These are phyloP conservation scores for Branchinecta lindahli DNA, from an alignment of 1,140 invertebrate genomes.

Conservation along the genomic window DNA sequence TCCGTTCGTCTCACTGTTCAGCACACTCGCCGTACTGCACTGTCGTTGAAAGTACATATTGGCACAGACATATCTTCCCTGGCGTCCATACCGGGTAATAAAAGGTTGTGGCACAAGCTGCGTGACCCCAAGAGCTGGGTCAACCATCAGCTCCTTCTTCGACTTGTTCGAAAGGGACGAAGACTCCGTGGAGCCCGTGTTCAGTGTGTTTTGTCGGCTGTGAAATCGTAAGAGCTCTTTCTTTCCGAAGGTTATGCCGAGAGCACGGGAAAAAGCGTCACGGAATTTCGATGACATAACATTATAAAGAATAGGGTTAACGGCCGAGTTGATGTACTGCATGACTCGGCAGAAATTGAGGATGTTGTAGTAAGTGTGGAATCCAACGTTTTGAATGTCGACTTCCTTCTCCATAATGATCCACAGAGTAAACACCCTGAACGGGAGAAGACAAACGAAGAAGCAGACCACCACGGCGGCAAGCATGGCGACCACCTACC, in stretches of 20 bases:
- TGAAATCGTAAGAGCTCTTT: conserved; percentile 24
- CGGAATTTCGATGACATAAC: conserved; percentile 65
- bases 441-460: conserved; percentile 74
- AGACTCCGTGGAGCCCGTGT: conserved; percentile 21
- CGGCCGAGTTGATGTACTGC: conserved; percentile 72
- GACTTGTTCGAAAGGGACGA: background rate
- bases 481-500: conserved; percentile 63
- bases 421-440: conserved; percentile 67
- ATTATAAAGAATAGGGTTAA: conserved; percentile 71
- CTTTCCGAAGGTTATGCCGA: conserved; percentile 23
- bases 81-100: background rate
- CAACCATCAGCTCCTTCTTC: background rate
- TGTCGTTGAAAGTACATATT: background rate
- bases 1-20: background rate
- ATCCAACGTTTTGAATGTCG: conserved; percentile 44
- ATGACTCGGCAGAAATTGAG: conserved; percentile 71
- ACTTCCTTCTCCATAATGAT: conserved; percentile 55
- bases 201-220: conserved; percentile 27
- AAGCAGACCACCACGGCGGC: conserved; percentile 77
- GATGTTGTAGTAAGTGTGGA: conserved; percentile 65
- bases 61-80: background rate
- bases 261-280: conserved; percentile 48
- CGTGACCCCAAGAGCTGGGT: conserved; percentile 1
- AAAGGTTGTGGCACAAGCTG: background rate
- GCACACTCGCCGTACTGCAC: background rate